Evolutionary conservation across 2,888 invertebrate species (phyloP).

Genomic region (Pristionchus japonicus): DNA sequence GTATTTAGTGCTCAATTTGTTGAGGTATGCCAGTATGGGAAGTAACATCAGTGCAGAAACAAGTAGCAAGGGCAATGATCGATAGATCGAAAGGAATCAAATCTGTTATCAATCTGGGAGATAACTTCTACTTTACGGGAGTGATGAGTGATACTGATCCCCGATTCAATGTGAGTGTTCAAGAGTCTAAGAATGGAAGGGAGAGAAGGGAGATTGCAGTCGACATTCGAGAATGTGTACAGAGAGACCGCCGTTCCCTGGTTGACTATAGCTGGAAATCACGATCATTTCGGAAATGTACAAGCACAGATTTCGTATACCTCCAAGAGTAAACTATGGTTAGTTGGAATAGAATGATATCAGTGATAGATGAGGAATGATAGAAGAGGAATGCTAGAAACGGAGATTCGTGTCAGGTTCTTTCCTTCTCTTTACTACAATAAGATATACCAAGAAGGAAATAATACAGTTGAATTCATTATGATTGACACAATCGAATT

Average conservation of each 20-base stretch:
- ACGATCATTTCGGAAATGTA: slow-evolving; percentile 78
- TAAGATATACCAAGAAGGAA: slow-evolving; percentile 72
- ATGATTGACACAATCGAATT: slow-evolving; percentile 78
- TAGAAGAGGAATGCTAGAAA: no score
- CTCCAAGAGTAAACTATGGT: slow-evolving; percentile 69
- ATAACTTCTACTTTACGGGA: slow-evolving; percentile 79
- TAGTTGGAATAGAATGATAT: no score
- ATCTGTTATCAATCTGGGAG: slow-evolving; percentile 76
- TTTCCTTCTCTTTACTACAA: slow-evolving; percentile 77
- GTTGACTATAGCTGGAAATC: slow-evolving; percentile 78
- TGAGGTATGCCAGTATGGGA: slow-evolving; percentile 67
- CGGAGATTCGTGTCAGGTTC: no score
- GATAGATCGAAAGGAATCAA: slow-evolving; percentile 74
- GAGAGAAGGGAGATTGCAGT: no score
- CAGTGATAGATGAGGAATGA: no score
- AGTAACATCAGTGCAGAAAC: slow-evolving; percentile 76
- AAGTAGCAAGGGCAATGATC: slow-evolving; percentile 76
- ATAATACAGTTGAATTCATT: slow-evolving; percentile 75
- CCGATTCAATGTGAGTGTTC: slow-evolving; percentile 77
- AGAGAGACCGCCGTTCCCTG: slow-evolving; percentile 75
- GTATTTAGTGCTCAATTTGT: no score
- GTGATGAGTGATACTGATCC: slow-evolving; percentile 76
- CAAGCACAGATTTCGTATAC: slow-evolving; percentile 78
- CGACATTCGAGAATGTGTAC: slow-evolving; percentile 77
- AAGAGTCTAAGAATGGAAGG: no score